Percentiles rank a stretch among this genome's conserved stretches.
Conservation (phyloP, 2,797 vertebrate genomes). For the Pseudochirops cupreus region DNA sequence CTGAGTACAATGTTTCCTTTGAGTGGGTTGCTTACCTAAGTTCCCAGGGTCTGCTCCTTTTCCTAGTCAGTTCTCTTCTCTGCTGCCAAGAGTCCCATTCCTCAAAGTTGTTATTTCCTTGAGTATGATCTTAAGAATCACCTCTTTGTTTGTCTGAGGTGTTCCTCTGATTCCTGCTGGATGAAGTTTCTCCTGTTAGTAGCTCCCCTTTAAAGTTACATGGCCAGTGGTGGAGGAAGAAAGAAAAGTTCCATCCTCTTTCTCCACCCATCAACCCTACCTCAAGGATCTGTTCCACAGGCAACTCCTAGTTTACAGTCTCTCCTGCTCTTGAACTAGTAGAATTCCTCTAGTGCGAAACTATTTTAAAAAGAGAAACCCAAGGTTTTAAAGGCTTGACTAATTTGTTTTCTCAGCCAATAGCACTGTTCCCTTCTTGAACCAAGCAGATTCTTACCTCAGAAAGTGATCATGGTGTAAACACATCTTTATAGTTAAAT, state of each 20-base stretch:
- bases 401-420: neutral
- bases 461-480: neutral
- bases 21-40: neutral
- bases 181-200: neutral
- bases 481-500: neutral
- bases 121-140: neutral
- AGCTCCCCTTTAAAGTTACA: neutral
- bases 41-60: neutral
- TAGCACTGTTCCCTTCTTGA: neutral
- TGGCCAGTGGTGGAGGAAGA: neutral
- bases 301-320: neutral
- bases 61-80: neutral
- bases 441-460: neutral
- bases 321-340: neutral
- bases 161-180: neutral
- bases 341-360: neutral
- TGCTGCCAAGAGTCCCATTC: neutral
- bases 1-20: neutral
- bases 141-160: neutral
- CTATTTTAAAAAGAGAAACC: neutral
- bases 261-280: neutral
- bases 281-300: neutral
- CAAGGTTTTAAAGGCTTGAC: neutral
- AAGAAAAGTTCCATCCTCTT: neutral
- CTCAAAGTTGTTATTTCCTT: neutral